Percentiles rank a stretch among this genome's conserved stretches.
phyloP scores from a whole-genome alignment of 2,797 vertebrate genomes.

The Coracias cyanogaster region DNA sequence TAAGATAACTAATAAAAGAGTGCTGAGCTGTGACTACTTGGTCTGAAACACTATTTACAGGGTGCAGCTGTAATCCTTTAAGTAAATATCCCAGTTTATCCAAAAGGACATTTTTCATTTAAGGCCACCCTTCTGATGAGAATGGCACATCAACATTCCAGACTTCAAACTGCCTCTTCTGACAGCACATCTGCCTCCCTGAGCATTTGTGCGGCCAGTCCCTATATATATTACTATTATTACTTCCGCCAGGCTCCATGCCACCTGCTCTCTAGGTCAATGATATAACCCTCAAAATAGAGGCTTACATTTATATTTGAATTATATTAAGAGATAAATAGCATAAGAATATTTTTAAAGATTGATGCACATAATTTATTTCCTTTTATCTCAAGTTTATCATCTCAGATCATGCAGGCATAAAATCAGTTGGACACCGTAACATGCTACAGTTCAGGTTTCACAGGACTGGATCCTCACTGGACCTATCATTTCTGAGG shows the following conservation, averaged over 20 bases:
- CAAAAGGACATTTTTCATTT: conserved; percentile 7
- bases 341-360: neutral
- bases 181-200: neutral
- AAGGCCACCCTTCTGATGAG: neutral
- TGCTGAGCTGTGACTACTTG: neutral
- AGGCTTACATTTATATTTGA: neutral
- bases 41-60: neutral
- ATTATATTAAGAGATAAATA: conserved; percentile 16
- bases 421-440: neutral
- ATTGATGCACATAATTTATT: neutral
- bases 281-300: conserved; percentile 2
- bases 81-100: neutral
- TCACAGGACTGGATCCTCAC: neutral
- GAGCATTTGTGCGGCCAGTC: conserved; percentile 22
- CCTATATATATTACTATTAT: neutral
- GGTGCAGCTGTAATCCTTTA: conserved; percentile 13
- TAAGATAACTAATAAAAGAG: neutral
- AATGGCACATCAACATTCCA: neutral
- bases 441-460: neutral
- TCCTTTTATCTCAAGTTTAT: neutral
- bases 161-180: neutral
- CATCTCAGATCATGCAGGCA: neutral
- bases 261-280: conserved; percentile 41
- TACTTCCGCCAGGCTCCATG: neutral
- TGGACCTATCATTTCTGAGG: neutral